Conservation (phyloP, 2,797 vertebrate genomes). For the Chiroxiphia lanceolata region DNA sequence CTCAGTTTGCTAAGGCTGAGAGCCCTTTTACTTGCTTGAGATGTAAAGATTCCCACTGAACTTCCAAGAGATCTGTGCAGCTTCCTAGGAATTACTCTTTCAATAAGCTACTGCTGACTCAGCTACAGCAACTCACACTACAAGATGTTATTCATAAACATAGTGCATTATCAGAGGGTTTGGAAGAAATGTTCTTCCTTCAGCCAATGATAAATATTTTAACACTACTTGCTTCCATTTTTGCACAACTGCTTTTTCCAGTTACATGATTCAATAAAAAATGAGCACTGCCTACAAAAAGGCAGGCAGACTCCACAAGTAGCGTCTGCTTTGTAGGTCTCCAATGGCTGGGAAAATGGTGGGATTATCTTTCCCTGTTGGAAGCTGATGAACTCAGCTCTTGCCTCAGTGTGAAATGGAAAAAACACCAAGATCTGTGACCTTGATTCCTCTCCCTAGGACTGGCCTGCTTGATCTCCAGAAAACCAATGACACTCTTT, state of each 20-base stretch:
- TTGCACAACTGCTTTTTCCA: not conserved
- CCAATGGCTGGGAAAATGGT: not conserved
- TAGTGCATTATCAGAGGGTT: not conserved
- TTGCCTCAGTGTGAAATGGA: not conserved
- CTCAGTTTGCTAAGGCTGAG: not conserved
- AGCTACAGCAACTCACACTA: not conserved
- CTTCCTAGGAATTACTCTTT: not conserved
- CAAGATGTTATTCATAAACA: not conserved
- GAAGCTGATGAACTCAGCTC: not conserved
- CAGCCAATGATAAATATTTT: not conserved
- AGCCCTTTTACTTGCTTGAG: not conserved
- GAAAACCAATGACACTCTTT: not conserved
- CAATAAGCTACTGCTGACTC: not conserved
- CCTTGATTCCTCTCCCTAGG: not conserved
- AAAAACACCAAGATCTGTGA: not conserved
- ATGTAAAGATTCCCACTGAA: not conserved
- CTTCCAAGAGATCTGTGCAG: not conserved
- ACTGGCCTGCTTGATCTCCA: not conserved
- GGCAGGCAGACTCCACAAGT: not conserved
- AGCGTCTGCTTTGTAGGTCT: not conserved
- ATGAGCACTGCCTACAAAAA: not conserved
- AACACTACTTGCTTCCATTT: not conserved
- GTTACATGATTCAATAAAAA: not conserved
- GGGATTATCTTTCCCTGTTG: not conserved
- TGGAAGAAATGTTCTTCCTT: not conserved